Evolutionary conservation across 2,113 vertebrate genomes (phyloP).

Genomic region (Odocoileus virginianus): DNA sequence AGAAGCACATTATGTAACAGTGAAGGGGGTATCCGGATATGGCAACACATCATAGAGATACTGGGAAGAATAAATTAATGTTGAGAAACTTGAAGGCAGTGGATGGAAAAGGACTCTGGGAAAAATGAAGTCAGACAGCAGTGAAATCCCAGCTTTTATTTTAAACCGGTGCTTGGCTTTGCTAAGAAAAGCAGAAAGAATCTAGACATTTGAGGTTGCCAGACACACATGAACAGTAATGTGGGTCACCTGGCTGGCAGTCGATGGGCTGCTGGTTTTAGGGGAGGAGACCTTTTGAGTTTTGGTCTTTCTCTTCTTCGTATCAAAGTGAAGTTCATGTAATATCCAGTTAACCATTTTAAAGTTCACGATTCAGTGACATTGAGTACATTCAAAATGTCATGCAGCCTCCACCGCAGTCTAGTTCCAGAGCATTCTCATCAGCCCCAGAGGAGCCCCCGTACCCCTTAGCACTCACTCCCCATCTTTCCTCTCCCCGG

Average conservation of each 20-base stretch:
- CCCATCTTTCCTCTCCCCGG: fast-evolving
- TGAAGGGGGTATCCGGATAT: too few species aligned
- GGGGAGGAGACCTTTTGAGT: too few species aligned
- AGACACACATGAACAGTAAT: fast-evolving
- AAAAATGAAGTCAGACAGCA: background rate
- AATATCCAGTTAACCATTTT: background rate
- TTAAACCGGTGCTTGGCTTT: background rate
- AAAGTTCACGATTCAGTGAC: background rate
- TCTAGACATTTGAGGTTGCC: background rate
- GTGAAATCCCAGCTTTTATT: background rate
- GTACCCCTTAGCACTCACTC: background rate
- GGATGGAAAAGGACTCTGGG: background rate
- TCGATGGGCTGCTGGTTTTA: background rate
- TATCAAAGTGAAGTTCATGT: background rate
- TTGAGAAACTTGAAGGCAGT: background rate
- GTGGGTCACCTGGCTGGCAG: background rate
- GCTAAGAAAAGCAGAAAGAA: background rate
- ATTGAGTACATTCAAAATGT: background rate
- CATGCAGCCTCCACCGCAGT: too few species aligned
- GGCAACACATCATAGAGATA: background rate
- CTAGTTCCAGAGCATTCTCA: background rate
- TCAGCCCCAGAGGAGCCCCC: background rate
- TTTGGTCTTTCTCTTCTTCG: background rate
- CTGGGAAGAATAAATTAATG: too few species aligned
- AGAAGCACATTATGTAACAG: background rate